Evolutionary conservation across 2,113 vertebrate species (phyloP).

Genomic region (Syngnathus floridae): DNA sequence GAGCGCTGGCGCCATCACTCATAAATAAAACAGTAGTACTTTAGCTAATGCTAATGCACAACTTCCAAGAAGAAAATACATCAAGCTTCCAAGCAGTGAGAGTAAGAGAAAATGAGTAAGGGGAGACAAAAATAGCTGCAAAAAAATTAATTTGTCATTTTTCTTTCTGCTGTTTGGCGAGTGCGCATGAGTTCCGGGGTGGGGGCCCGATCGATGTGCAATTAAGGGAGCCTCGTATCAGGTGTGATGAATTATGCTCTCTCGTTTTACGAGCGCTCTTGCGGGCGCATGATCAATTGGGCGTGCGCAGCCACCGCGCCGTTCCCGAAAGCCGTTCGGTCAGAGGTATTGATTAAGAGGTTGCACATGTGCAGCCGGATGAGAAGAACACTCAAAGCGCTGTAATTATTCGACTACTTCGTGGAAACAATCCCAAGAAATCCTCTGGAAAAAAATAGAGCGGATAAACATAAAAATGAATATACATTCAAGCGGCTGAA

Average conservation of each 20-base stretch:
- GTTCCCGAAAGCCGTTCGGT: constrained; percentile 55
- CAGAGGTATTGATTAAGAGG: constrained; percentile 64
- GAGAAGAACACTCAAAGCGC: constrained; percentile 25
- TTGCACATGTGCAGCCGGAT: constrained; percentile 14
- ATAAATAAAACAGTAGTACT: constrained; percentile 27
- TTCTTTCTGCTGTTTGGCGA: not conserved
- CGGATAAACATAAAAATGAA: not conserved
- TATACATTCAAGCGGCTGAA: not conserved
- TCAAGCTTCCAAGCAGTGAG: not conserved
- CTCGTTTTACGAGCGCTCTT: constrained; percentile 44
- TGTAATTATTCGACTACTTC: constrained; percentile 18
- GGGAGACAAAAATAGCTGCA: not conserved
- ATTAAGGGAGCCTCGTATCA: constrained; percentile 65
- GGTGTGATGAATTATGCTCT: constrained; percentile 63
- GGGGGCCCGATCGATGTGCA: constrained; percentile 58
- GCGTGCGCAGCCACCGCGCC: constrained; percentile 33
- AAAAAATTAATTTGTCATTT: not conserved
- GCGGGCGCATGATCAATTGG: constrained; percentile 62
- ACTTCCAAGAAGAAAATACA: constrained; percentile 1
- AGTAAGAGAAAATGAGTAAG: no score
- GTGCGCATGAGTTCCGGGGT: constrained; percentile 48
- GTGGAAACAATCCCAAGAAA: constrained; percentile 12
- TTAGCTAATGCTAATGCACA: not conserved
- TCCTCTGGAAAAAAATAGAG: not conserved
- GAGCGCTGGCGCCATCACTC: constrained; percentile 30